A percentile compares a stretch with the other conserved stretches of the same genome.
Evolutionary conservation across 2,888 invertebrate genomes (phyloP).

Genomic region (Cheilosia grossa): DNA sequence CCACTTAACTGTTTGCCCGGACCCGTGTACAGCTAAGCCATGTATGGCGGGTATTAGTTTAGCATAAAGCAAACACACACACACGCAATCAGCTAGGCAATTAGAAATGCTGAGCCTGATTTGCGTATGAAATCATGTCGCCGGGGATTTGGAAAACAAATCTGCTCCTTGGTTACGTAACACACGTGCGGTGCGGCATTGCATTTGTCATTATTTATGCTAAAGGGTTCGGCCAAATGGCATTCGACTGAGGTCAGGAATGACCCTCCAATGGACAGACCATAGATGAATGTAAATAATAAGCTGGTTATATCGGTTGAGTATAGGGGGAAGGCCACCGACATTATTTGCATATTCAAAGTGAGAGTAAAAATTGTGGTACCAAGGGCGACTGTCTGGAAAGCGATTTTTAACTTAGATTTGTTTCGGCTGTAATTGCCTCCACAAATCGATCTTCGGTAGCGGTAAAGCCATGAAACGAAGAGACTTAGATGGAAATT

Average conservation of each 20-base stretch:
- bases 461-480: too few relatives aligned
- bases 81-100: conserved; percentile 4
- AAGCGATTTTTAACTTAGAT: too few relatives aligned
- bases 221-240: conserved; percentile 16
- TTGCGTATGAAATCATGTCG: conserved; percentile 7
- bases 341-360: neutral
- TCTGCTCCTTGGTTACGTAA: neutral
- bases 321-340: neutral
- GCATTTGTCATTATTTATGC: conserved; percentile 49
- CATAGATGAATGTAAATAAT: conserved; percentile 12
- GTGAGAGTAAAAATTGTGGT: neutral
- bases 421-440: too few relatives aligned
- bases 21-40: conserved; percentile 19
- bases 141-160: conserved; percentile 6
- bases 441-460: too few relatives aligned
- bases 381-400: neutral
- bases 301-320: conserved; percentile 6
- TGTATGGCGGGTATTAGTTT: conserved; percentile 34
- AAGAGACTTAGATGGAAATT: too few relatives aligned
- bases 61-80: conserved; percentile 7
- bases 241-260: conserved; percentile 24
- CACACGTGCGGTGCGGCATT: neutral
- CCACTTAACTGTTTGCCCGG: conserved; percentile 27
- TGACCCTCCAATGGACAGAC: neutral
- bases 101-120: conserved; percentile 9